phyloP scores from a whole-genome alignment of 2,888 invertebrate species.

The Lithophane leautieri region DNA sequence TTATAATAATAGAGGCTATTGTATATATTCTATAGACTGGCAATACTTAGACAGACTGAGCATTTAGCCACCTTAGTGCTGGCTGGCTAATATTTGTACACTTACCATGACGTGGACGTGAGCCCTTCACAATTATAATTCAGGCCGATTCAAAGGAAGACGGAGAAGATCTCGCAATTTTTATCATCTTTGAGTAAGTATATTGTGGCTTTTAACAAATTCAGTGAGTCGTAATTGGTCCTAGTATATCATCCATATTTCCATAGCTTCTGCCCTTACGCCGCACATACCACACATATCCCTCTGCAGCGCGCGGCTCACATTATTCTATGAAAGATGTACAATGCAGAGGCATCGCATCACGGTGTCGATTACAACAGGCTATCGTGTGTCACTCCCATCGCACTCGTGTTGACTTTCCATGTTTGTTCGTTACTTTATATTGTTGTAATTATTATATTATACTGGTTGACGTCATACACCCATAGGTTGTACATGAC shows the following conservation, averaged over 20 bases:
- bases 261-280: background rate
- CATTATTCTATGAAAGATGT: conserved; percentile 75
- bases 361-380: conserved; percentile 82
- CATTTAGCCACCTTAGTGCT: background rate
- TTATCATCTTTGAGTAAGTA: background rate
- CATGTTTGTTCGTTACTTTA: conserved; percentile 76
- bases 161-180: background rate
- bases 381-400: conserved; percentile 80
- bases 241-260: background rate
- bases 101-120: background rate
- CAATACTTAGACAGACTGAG: background rate
- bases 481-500: background rate
- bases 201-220: too few relatives aligned
- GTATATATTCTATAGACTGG: background rate
- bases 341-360: conserved; percentile 82
- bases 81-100: background rate
- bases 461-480: conserved; percentile 47
- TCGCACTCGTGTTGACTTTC: conserved; percentile 79
- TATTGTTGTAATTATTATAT: conserved; percentile 74
- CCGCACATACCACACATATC: background rate
- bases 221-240: background rate
- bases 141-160: background rate
- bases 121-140: background rate
- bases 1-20: too few relatives aligned
- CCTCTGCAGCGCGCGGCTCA: conserved; percentile 42